Evolutionary conservation across 1,140 invertebrate genomes (phyloP).

Genomic region (Lordiphosa mommai): DNA sequence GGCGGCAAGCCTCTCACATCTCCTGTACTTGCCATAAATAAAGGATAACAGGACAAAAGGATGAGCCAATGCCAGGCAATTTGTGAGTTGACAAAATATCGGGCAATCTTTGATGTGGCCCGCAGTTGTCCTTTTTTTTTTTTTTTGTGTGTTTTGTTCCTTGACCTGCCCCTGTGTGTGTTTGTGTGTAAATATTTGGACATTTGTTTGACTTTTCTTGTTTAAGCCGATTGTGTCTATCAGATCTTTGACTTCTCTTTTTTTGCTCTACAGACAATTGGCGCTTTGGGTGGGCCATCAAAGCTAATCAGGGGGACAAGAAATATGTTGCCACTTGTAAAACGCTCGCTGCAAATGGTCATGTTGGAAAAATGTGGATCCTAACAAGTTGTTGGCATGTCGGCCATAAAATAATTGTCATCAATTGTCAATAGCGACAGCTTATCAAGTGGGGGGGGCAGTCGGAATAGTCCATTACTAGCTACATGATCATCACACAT

Average conservation of each 20-base stretch:
- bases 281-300: slow-evolving; percentile 64
- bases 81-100: slow-evolving; percentile 78
- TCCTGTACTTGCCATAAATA: slow-evolving; percentile 45
- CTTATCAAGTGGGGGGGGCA: slow-evolving; percentile 46
- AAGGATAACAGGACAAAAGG: slow-evolving; percentile 37
- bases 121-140: slow-evolving; percentile 17
- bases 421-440: slow-evolving; percentile 75
- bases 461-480: background rate
- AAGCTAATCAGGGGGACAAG: slow-evolving; percentile 22
- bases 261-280: slow-evolving; percentile 45
- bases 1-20: slow-evolving; percentile 35
- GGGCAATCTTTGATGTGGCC: slow-evolving; percentile 30
- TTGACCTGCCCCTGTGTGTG: slow-evolving; percentile 33
- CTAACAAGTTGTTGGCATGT: slow-evolving; percentile 58
- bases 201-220: slow-evolving; percentile 29
- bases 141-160: too few species aligned
- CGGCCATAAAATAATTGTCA: slow-evolving; percentile 69
- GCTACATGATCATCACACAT: slow-evolving; percentile 44
- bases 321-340: slow-evolving; percentile 70
- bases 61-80: slow-evolving; percentile 44
- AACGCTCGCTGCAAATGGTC: slow-evolving; percentile 61
- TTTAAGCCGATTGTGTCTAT: slow-evolving; percentile 46
- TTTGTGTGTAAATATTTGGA: slow-evolving; percentile 66
- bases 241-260: slow-evolving; percentile 37
- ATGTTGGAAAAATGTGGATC: slow-evolving; percentile 34